Percentiles rank a stretch among this genome's conserved stretches.
Conservation (phyloP, 2,113 vertebrate genomes). For the Larimichthys polyactis region DNA sequence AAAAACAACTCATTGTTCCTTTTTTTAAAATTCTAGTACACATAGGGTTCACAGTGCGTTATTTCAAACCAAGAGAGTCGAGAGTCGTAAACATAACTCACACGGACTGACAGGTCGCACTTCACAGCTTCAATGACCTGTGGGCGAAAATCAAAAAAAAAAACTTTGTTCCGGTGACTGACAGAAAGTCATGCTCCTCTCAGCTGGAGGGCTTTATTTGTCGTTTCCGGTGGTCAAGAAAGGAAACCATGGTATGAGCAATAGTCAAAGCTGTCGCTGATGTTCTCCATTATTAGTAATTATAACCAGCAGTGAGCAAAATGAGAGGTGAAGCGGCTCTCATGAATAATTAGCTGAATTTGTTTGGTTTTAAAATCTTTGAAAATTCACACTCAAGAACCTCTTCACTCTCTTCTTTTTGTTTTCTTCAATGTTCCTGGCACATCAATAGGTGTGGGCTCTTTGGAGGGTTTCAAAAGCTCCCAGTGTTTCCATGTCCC, state of each 20-base stretch:
- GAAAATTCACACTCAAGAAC: not conserved
- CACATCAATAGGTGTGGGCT: not conserved
- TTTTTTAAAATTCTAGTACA: not conserved
- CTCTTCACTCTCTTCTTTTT: not conserved
- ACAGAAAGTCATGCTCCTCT: conserved; percentile 8
- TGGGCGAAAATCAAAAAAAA: not conserved
- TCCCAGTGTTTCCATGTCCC: not conserved
- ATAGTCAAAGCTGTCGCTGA: not conserved
- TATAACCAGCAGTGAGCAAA: not conserved
- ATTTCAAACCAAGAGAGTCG: not conserved
- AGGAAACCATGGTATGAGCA: not conserved
- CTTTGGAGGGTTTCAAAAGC: conserved; percentile 17
- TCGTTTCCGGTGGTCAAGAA: not conserved
- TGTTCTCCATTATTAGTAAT: not conserved
- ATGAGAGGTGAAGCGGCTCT: not conserved
- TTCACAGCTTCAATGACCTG: not conserved
- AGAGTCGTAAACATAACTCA: not conserved
- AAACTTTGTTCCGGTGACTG: not conserved
- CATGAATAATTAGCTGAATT: not conserved
- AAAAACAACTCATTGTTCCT: not conserved
- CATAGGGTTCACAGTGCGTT: not conserved
- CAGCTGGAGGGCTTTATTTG: not conserved
- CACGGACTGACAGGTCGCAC: not conserved
- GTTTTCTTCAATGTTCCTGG: not conserved
- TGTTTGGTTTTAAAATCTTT: not conserved